phyloP scores from a whole-genome alignment of 2,797 vertebrate species.

The Poecile montanus region DNA sequence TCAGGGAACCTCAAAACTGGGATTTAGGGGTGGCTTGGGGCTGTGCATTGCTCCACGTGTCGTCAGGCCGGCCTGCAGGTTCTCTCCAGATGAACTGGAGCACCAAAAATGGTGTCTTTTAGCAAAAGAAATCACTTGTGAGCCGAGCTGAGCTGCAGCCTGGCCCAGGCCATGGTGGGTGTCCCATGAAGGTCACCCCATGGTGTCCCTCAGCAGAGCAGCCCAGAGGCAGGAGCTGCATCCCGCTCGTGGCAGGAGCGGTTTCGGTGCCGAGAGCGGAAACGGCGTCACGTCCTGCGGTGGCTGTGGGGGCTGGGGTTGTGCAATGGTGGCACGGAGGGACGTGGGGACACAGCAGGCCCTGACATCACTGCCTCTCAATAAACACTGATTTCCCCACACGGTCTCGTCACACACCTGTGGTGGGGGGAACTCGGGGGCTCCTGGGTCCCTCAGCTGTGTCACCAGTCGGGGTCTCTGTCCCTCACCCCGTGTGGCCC shows the following conservation, averaged over 20 bases:
- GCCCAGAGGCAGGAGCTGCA: neutral
- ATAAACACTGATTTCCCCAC: neutral
- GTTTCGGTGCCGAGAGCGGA: neutral
- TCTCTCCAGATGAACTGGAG: neutral
- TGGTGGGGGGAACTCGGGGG: rapidly evolving
- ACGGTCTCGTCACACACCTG: rapidly evolving
- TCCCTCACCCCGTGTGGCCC: neutral
- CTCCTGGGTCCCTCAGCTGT: neutral
- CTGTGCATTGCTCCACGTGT: rapidly evolving
- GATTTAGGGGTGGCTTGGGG: neutral
- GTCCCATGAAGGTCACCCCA: neutral
- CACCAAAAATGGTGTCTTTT: neutral
- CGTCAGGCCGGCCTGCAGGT: rapidly evolving
- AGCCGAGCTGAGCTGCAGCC: neutral
- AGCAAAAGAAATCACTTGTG: rapidly evolving
- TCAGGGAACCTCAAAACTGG: neutral
- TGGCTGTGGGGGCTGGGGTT: neutral
- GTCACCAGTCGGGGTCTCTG: neutral
- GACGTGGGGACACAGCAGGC: neutral
- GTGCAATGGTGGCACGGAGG: neutral
- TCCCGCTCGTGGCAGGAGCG: rapidly evolving
- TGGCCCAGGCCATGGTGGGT: neutral
- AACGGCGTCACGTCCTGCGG: neutral
- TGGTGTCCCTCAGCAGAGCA: neutral
- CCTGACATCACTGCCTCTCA: neutral